Base-by-base conservation (phyloP, 2,797 vertebrate species). In the Ciconia nigra region DNA sequence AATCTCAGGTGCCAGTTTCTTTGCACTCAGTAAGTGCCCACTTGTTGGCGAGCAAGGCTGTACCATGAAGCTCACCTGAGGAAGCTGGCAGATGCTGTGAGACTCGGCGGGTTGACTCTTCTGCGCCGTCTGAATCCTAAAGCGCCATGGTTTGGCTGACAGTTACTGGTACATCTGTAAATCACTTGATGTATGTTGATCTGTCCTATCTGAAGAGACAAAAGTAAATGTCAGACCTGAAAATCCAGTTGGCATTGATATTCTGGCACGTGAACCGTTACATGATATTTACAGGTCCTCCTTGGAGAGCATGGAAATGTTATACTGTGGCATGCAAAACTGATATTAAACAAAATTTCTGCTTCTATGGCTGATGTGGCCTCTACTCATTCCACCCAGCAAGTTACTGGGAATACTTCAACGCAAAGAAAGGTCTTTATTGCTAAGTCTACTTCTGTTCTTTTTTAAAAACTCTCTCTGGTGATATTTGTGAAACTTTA, bases 121-220 rank as follows among this genome's bases (percentile, higher is more conserved):
- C 84, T 26, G 96, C 63, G 67, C 92, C 97, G 95, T 93, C 97
- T 74, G 98, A 95, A n/a, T 97, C 96, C 83, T 97, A 97, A 73
- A 97, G 97, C 5, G 94, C 98, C 5, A 41, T 97, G 12, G 96
- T 98, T 91, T 96, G 97, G 89, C 93, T 98, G 95, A 97, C 96
- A 67, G 97, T 88, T 63, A 87, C 79, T 52, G 97, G 94, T 20
- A 97, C 96, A 52, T 94, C 96, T 51, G 95, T 94, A 93, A 98
- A 97, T 47, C 71, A 59, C 88, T 98, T 95, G 31, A 96, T 95
- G 49, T 97, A 66, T 54, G 33, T 35, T 95, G 81, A 52, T 94
- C 96, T 52, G 71, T 31, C 46, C n/a, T 88, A 54, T 35, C 69
- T 80, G 57, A 63, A 84, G 91, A 90, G 65, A 97, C 90, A 21